phyloP scores from a whole-genome alignment of 2,888 invertebrate genomes.

The Ochlodes sylvanus region DNA sequence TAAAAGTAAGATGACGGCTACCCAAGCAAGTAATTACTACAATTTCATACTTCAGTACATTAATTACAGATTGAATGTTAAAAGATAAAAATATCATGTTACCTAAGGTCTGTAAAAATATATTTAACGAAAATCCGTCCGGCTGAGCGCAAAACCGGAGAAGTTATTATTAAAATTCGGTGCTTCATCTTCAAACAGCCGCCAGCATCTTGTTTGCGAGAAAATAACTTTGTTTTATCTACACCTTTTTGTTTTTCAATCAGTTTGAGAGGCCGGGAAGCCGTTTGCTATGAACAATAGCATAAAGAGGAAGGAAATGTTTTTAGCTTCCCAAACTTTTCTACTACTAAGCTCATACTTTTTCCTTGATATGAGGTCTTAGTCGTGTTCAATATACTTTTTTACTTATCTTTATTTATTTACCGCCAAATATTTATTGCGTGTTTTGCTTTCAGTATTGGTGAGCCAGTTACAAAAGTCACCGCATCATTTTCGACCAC shows the following conservation, averaged over 20 bases:
- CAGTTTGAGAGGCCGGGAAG: constrained; percentile 9
- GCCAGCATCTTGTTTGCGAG: constrained; percentile 15
- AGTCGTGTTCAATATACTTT: too few relatives aligned
- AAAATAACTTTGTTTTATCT: constrained; percentile 23
- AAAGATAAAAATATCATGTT: not conserved
- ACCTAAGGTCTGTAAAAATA: not conserved
- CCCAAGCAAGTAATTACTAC: too few relatives aligned
- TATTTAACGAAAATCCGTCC: not conserved
- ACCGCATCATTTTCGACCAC: too few relatives aligned
- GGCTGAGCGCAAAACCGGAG: constrained; percentile 13
- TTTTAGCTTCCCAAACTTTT: not conserved
- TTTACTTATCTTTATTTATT: too few relatives aligned
- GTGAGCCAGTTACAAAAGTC: too few relatives aligned
- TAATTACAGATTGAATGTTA: too few relatives aligned
- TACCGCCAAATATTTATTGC: too few relatives aligned
- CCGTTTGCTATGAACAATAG: constrained; percentile 7
- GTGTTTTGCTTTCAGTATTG: too few relatives aligned
- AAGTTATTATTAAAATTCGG: constrained; percentile 36
- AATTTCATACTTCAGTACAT: too few relatives aligned
- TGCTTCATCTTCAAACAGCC: constrained; percentile 25
- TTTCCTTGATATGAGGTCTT: too few relatives aligned
- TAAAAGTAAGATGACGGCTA: not conserved
- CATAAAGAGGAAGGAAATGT: constrained; percentile 5
- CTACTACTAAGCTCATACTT: too few relatives aligned
- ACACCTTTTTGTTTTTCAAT: constrained; percentile 14